A percentile compares a stretch with the other conserved stretches of the same genome.
These are phyloP conservation scores for Drepana arcuata DNA, from an alignment of 1,140 invertebrate species.

Conservation along the genomic window DNA sequence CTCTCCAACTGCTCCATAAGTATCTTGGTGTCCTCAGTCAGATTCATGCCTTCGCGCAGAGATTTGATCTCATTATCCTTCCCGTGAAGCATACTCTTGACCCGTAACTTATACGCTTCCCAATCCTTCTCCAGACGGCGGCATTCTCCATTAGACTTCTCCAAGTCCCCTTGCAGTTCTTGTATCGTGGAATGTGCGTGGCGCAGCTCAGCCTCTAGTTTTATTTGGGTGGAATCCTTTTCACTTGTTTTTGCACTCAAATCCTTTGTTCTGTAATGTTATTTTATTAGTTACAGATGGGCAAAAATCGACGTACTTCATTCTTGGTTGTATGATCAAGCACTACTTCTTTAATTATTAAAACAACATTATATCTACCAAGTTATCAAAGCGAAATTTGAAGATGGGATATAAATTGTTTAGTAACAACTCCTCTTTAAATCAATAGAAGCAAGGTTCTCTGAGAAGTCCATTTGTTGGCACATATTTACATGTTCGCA, in stretches of 20 bases:
- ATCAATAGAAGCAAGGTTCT: too few relatives aligned
- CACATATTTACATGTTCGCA: too few relatives aligned
- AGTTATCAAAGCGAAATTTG: too few relatives aligned
- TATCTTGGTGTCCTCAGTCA: constrained; percentile 42
- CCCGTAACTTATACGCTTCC: constrained; percentile 54
- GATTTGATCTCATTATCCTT: constrained; percentile 53
- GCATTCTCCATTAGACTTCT: constrained; percentile 37
- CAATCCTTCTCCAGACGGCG: constrained; percentile 46
- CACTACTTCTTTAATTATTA: too few relatives aligned
- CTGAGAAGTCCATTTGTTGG: too few relatives aligned
- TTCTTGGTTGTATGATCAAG: too few relatives aligned
- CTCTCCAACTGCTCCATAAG: constrained; percentile 40
- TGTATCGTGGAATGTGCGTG: constrained; percentile 38
- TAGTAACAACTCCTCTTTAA: too few relatives aligned
- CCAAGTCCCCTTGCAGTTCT: constrained; percentile 36
- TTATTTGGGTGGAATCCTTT: constrained; percentile 27
- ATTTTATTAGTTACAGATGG: too few relatives aligned
- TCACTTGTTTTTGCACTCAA: constrained; percentile 13
- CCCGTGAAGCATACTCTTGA: constrained; percentile 45
- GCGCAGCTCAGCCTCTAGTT: constrained; percentile 51
- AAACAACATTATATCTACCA: too few relatives aligned
- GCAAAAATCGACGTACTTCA: too few relatives aligned
- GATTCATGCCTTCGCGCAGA: constrained; percentile 34
- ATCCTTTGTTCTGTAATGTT: too few relatives aligned
- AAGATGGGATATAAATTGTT: too few relatives aligned